A percentile compares a stretch with the other conserved stretches of the same genome.
phyloP scores from a whole-genome alignment of 35 echinoderm and acorn worm genomes.

The Stichopus chloronotus region DNA sequence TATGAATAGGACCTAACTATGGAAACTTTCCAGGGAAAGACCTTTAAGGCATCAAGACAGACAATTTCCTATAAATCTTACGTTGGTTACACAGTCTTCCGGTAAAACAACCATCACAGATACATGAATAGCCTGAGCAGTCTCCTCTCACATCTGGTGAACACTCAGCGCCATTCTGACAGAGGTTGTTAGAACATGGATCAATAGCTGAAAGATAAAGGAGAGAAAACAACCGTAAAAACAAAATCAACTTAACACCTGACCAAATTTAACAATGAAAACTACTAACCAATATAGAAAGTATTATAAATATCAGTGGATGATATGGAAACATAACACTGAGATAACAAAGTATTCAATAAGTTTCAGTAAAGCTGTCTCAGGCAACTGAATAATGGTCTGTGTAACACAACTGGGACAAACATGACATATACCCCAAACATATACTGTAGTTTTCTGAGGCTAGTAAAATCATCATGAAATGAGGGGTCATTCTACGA shows the following conservation, averaged over 20 bases:
- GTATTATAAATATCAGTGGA: background rate
- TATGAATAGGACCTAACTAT: no score
- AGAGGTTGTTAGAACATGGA: constrained; percentile 28
- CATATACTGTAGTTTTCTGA: no score
- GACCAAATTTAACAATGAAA: background rate
- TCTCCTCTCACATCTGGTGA: constrained; percentile 24
- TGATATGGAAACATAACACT: background rate
- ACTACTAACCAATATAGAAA: background rate
- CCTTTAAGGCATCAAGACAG: no score
- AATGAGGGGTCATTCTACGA: no score
- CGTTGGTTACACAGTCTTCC: constrained; percentile 76
- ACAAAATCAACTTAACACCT: background rate
- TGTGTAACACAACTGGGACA: no score
- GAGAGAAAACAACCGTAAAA: background rate
- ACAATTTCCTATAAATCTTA: constrained; percentile 27
- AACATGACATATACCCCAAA: no score
- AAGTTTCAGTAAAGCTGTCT: background rate
- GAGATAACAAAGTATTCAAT: background rate
- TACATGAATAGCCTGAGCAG: constrained; percentile 57
- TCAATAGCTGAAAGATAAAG: constrained; percentile 9
- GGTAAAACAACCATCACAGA: constrained; percentile 83
- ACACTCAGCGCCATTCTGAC: constrained; percentile 48
- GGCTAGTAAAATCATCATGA: no score
- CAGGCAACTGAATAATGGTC: background rate
- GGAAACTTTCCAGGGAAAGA: no score